Base-by-base conservation (phyloP, 1,140 invertebrate genomes). In the Tachypleus tridentatus region DNA sequence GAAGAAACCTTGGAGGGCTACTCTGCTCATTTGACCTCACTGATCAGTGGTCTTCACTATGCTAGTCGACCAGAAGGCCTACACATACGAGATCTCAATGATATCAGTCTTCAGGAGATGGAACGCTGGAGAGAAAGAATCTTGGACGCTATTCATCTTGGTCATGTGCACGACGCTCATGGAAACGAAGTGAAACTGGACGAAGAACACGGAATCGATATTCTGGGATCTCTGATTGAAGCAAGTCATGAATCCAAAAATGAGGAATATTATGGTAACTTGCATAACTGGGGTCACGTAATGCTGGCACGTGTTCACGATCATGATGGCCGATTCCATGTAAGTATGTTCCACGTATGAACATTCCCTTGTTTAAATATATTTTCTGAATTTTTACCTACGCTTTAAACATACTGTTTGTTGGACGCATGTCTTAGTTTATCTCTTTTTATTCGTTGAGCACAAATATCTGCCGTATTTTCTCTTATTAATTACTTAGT, bases 291-390 rank as follows among this genome's bases (percentile, higher is more conserved):
- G 5, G 74, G 73, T 51, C 77, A 75, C 47, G 72, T 74, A 6
- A 80, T 84, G 54, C 81, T 89, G 66, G 82, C 84, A 3, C 85
- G 80, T 66, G 78, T 81, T 53, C 87, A 89, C 69, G 87, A 89
- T 76, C 87, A 87, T 1, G 84, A 87, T 72, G 69, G 69, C 50
- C 69, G 71, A 52, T 72, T 76, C 65, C 67, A 71, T 51, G 74
- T 72, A 62, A 65, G 52, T 52, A 54, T 29, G 29, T 29, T 29
- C 29, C 29, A 29, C 29, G 2, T 29, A 29, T 29, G 29, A 29
- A 29, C 29, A 29, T 1, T 29, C 29, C 29, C 29, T 29, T 29
- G 29, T 29, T 29, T 29, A 29, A 29, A 29, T 29, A 29, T 29
- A 29, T 29, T 29, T 29, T 29, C 29, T 29, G 29, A 29, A 29